These are phyloP conservation scores for Meriones unguiculatus DNA, from an alignment of 2,113 vertebrate species.

Conservation along the genomic window DNA sequence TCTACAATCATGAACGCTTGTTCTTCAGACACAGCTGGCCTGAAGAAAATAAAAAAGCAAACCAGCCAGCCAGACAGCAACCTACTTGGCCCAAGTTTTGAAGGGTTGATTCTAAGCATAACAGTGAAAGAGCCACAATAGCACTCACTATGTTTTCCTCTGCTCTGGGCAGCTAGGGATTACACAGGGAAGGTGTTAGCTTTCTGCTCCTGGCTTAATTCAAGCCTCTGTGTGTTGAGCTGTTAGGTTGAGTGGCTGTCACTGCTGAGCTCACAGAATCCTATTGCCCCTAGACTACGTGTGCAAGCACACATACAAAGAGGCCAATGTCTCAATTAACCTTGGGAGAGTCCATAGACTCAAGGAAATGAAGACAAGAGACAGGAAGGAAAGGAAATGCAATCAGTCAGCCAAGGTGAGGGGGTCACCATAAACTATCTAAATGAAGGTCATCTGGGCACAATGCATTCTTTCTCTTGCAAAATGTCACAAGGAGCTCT, in stretches of 20 bases:
- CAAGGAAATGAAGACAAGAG: slow-evolving; percentile 78
- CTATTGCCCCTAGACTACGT: slow-evolving; percentile 21
- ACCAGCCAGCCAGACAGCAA: not conserved
- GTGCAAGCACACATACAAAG: slow-evolving; percentile 76
- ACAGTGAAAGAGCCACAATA: not conserved
- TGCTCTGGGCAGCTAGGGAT: not conserved
- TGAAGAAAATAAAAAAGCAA: slow-evolving; percentile 12
- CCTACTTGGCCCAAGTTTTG: not conserved
- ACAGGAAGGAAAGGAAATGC: slow-evolving; percentile 78
- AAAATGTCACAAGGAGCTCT: slow-evolving; percentile 79
- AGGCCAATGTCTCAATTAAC: slow-evolving; percentile 89
- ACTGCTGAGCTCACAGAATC: slow-evolving; percentile 82
- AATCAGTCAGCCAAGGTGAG: slow-evolving; percentile 83
- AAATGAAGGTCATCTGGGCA: slow-evolving; percentile 83
- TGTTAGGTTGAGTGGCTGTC: slow-evolving; percentile 72
- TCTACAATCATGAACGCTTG: not conserved
- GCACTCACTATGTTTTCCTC: not conserved
- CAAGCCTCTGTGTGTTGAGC: slow-evolving; percentile 59
- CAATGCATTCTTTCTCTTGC: slow-evolving; percentile 71
- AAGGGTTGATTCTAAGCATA: slow-evolving; percentile 12
- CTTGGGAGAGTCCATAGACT: slow-evolving; percentile 80
- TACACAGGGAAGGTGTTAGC: slow-evolving; percentile 9
- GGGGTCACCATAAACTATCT: slow-evolving; percentile 81
- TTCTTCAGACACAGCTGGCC: slow-evolving; percentile 9
- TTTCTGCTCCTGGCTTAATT: slow-evolving; percentile 60